These are phyloP conservation scores for Petroica traversi DNA, from an alignment of 2,113 vertebrate species.

Conservation along the genomic window DNA sequence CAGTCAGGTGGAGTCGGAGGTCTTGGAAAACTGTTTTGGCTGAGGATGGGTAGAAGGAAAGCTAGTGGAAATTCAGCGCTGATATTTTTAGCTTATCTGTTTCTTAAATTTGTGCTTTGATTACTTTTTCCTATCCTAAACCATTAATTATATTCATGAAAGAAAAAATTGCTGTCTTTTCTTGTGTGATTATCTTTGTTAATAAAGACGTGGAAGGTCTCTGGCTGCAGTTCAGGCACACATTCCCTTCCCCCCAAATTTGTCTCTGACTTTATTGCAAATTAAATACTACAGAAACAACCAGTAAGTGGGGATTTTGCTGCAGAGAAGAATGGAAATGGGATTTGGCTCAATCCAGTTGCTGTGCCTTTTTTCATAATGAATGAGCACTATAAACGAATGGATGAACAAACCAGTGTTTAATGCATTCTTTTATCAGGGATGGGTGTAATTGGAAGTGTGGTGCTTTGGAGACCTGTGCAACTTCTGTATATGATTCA, in stretches of 20 bases:
- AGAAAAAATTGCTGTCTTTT: background rate
- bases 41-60: background rate
- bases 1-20: background rate
- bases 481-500: background rate
- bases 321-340: background rate
- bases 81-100: background rate
- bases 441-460: slow-evolving; percentile 6
- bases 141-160: background rate
- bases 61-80: background rate
- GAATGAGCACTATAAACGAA: background rate
- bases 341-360: background rate
- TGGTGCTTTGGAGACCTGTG: background rate
- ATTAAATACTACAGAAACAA: background rate
- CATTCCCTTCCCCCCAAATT: background rate
- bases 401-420: background rate
- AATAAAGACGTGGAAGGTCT: background rate
- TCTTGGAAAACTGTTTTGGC: background rate
- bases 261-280: background rate
- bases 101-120: background rate
- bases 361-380: background rate
- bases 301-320: background rate
- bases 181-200: background rate
- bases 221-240: background rate
- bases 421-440: slow-evolving; percentile 6
- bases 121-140: background rate